Evolutionary conservation across 2,888 invertebrate species (phyloP).

Genomic region (Incurvaria masculella): DNA sequence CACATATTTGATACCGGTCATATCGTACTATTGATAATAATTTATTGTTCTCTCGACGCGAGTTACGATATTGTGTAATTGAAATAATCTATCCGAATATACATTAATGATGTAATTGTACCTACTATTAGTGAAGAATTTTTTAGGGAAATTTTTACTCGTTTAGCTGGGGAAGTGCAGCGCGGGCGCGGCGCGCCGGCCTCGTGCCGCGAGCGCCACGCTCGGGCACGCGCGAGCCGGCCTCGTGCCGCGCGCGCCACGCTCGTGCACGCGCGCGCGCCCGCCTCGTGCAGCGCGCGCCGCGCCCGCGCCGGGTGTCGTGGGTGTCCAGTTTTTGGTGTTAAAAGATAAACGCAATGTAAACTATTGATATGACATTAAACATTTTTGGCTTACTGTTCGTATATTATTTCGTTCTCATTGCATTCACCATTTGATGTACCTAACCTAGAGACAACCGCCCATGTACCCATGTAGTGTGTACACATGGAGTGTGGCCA

Average conservation of each 20-base stretch:
- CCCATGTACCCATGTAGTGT: too few species aligned
- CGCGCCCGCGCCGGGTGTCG: constrained; percentile 52
- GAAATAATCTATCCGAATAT: constrained; percentile 29
- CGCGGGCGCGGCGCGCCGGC: constrained; percentile 40
- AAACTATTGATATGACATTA: constrained; percentile 54
- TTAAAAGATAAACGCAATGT: constrained; percentile 47
- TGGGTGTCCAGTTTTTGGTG: constrained; percentile 47
- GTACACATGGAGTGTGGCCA: too few species aligned
- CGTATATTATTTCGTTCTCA: constrained; percentile 35
- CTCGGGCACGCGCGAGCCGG: constrained; percentile 67
- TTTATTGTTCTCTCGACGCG: background rate
- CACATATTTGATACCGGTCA: background rate
- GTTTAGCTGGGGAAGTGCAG: constrained; percentile 52
- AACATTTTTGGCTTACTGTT: constrained; percentile 56
- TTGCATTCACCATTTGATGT: too few species aligned
- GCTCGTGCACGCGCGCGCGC: constrained; percentile 66
- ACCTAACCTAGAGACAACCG: too few species aligned
- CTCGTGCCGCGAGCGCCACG: constrained; percentile 59
- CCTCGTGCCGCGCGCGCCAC: constrained; percentile 75
- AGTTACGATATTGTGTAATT: constrained; percentile 1
- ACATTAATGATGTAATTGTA: constrained; percentile 35
- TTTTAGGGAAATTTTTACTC: constrained; percentile 52
- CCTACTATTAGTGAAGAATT: constrained; percentile 37
- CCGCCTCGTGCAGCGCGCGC: constrained; percentile 71
- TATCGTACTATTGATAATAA: background rate